Conservation (phyloP, 2,113 vertebrate genomes). For the Tragelaphus strepsiceros region DNA sequence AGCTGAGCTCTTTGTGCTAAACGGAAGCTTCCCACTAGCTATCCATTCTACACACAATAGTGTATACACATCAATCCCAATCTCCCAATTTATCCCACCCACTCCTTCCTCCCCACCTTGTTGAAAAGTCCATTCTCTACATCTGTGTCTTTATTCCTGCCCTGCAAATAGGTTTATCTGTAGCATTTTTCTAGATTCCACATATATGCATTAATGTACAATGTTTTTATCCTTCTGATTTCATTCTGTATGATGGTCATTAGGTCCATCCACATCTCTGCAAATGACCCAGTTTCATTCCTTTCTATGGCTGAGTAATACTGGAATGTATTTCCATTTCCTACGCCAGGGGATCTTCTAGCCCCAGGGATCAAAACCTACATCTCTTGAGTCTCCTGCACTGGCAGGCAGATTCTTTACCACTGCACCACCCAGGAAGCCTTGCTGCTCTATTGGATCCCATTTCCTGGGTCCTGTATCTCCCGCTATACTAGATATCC, state of each 20-base stretch:
- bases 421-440: background rate
- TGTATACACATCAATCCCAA: rapidly evolving
- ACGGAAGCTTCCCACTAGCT: background rate
- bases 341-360: background rate
- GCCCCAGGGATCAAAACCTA: background rate
- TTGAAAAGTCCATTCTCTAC: background rate
- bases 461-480: background rate
- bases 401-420: background rate
- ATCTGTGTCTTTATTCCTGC: background rate
- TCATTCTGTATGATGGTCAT: background rate
- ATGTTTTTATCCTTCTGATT: background rate
- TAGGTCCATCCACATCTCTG: background rate
- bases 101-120: background rate
- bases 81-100: background rate
- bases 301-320: background rate
- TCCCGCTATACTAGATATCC: background rate
- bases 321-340: background rate
- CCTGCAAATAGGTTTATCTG: background rate
- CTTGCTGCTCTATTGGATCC: background rate
- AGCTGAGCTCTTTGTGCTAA: background rate
- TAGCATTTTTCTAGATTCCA: background rate
- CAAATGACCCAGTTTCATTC: background rate
- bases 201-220: background rate
- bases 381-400: background rate
- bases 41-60: background rate